Evolutionary conservation across 2,113 vertebrate genomes (phyloP).

Genomic region (Myanophis thanlyinensis): DNA sequence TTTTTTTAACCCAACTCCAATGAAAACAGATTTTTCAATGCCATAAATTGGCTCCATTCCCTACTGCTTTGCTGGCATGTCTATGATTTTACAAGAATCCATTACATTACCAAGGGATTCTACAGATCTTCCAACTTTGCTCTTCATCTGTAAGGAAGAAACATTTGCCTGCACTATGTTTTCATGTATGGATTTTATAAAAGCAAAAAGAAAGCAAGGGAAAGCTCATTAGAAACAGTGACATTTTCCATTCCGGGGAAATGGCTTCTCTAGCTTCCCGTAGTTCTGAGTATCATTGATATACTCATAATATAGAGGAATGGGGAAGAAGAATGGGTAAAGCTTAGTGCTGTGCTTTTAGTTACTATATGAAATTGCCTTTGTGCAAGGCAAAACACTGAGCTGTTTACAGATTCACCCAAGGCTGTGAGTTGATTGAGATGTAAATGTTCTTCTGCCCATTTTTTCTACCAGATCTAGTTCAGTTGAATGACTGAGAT

Average conservation of each 20-base stretch:
- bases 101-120: constrained; percentile 42
- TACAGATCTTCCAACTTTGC: constrained; percentile 44
- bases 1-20: constrained; percentile 57
- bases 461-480: background rate
- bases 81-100: constrained; percentile 42
- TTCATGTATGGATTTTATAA: constrained; percentile 52
- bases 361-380: background rate
- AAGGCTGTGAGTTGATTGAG: background rate
- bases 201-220: constrained; percentile 63
- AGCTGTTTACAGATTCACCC: background rate
- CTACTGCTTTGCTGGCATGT: constrained; percentile 48
- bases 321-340: background rate
- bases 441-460: background rate
- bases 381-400: rapidly evolving
- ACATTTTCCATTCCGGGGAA: constrained; percentile 24
- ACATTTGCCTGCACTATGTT: constrained; percentile 53
- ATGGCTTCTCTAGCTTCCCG: constrained; percentile 14
- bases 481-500: background rate
- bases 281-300: background rate
- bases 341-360: background rate
- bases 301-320: background rate
- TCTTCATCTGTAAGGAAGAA: constrained; percentile 32
- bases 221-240: constrained; percentile 64
- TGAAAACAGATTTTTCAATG: constrained; percentile 54
- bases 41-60: constrained; percentile 34